Evolutionary conservation across 2,797 vertebrate species (phyloP).

Genomic region (Centroberyx gerrardi): DNA sequence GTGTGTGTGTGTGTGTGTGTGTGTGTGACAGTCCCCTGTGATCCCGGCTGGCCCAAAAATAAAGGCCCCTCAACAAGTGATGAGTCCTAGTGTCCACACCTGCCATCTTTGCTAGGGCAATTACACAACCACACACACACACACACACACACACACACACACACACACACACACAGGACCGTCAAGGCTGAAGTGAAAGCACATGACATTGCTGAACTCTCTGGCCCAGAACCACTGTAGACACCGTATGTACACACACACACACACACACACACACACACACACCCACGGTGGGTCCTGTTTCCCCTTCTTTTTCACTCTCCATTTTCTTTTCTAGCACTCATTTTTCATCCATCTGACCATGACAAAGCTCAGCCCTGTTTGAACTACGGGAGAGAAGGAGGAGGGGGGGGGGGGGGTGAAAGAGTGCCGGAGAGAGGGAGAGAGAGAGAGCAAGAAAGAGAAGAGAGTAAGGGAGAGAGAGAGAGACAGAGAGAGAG

Average conservation of each 20-base stretch:
- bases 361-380: background rate
- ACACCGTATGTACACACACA: background rate
- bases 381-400: slow-evolving; percentile 14
- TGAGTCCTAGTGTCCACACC: slow-evolving; percentile 52
- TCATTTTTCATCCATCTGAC: background rate
- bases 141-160: slow-evolving; percentile 15
- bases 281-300: background rate
- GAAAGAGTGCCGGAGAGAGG: slow-evolving; percentile 10
- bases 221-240: slow-evolving; percentile 26
- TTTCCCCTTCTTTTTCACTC: too few species aligned
- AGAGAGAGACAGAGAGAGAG: background rate
- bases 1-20: slow-evolving; percentile 20
- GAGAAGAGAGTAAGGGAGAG: background rate
- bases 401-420: background rate
- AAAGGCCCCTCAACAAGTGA: slow-evolving; percentile 45
- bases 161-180: background rate
- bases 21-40: slow-evolving; percentile 10
- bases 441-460: background rate
- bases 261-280: slow-evolving; percentile 21
- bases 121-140: slow-evolving; percentile 19
- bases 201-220: slow-evolving; percentile 52
- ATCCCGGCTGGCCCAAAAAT: slow-evolving; percentile 33
- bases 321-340: background rate
- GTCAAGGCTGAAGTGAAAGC: slow-evolving; percentile 51
- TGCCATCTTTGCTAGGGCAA: slow-evolving; percentile 8